Conservation (phyloP, 1,140 invertebrate species). For the Melitaea cinxia region DNA sequence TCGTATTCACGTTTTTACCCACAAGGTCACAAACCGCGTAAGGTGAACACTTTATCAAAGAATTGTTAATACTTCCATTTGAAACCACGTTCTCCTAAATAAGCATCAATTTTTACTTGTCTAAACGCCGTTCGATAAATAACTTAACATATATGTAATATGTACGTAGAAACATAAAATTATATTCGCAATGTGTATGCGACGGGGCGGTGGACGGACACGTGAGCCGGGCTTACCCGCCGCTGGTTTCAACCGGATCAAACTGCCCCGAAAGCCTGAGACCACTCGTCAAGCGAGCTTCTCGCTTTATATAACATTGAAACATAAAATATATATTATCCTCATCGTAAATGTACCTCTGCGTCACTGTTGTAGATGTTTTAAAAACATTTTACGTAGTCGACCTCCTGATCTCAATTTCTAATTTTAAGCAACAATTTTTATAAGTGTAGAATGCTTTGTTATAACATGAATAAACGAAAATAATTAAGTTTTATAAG, state of each 20-base stretch:
- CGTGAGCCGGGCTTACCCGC: slow-evolving; percentile 3
- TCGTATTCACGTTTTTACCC: not conserved
- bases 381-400: not conserved
- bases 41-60: not conserved
- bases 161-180: not conserved
- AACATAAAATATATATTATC: not conserved
- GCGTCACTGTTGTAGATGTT: too few relatives aligned
- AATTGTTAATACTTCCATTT: too few relatives aligned
- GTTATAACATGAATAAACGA: too few relatives aligned
- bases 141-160: too few relatives aligned
- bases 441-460: too few relatives aligned
- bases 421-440: too few relatives aligned
- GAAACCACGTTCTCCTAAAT: too few relatives aligned
- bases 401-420: too few relatives aligned
- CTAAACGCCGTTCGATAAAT: too few relatives aligned
- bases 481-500: too few relatives aligned
- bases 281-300: slow-evolving; percentile 18
- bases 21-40: not conserved
- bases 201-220: not conserved
- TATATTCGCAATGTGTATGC: not conserved
- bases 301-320: slow-evolving; percentile 1
- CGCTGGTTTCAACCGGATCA: slow-evolving; percentile 19
- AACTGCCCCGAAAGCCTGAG: slow-evolving; percentile 31
- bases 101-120: too few relatives aligned
- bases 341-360: not conserved